These are phyloP conservation scores for Teleiodes luculella DNA, from an alignment of 2,888 invertebrate genomes.

Conservation along the genomic window DNA sequence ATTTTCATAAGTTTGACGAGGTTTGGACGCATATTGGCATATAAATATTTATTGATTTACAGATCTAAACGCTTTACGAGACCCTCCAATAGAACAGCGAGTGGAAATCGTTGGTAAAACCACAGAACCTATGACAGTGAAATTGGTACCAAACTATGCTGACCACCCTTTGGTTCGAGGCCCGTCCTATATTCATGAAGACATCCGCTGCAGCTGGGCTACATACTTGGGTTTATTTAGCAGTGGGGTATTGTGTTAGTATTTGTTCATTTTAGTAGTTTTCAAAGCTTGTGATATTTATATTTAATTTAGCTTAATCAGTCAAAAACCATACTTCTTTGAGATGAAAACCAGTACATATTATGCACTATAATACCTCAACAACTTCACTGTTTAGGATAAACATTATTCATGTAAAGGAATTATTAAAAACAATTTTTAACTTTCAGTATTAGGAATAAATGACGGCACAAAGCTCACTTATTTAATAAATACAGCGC, in stretches of 20 bases:
- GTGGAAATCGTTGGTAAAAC: constrained; percentile 83
- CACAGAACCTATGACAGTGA: constrained; percentile 76
- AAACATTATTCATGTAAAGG: too few relatives aligned
- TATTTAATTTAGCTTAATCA: too few relatives aligned
- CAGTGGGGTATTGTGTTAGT: constrained; percentile 86
- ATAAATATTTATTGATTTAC: constrained; percentile 23
- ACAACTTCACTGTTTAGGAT: too few relatives aligned
- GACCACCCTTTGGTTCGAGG: constrained; percentile 88
- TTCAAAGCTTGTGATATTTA: neutral
- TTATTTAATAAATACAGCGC: constrained; percentile 76
- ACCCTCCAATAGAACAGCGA: constrained; percentile 77
- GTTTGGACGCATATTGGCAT: neutral
- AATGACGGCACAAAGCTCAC: constrained; percentile 81
- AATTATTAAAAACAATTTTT: too few relatives aligned
- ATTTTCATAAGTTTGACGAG: constrained; percentile 6
- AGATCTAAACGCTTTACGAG: constrained; percentile 86
- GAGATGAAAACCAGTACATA: too few relatives aligned
- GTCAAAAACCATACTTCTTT: too few relatives aligned
- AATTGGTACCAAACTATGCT: constrained; percentile 82
- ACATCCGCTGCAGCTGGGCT: constrained; percentile 81
- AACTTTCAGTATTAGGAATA: constrained; percentile 85
- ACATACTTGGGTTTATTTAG: constrained; percentile 81
- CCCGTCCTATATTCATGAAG: constrained; percentile 83
- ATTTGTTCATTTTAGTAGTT: neutral
- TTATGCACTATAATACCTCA: too few relatives aligned